A percentile compares a stretch with the other conserved stretches of the same genome.
phyloP scores from a whole-genome alignment of 1,140 invertebrate species.

The Philopotamus ludificatus region DNA sequence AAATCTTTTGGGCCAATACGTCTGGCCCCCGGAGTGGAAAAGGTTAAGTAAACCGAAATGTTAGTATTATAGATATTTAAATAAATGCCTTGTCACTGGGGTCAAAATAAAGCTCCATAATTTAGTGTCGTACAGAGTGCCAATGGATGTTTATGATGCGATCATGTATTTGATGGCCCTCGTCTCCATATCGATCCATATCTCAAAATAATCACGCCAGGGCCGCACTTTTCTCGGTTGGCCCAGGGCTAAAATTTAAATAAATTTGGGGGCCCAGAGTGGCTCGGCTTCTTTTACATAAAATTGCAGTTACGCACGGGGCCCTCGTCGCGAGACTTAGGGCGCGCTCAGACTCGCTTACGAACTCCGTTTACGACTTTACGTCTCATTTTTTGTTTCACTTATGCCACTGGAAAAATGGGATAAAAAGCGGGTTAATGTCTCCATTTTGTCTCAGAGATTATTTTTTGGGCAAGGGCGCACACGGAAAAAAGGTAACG shows the following conservation, averaged over 20 bases:
- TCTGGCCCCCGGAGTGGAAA: too few species aligned
- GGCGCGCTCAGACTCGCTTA: constrained; percentile 6
- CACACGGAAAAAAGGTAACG: not conserved
- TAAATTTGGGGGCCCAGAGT: not conserved
- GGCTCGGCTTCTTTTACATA: constrained; percentile 32
- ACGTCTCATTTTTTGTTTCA: constrained; percentile 24
- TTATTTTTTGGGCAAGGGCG: constrained; percentile 1
- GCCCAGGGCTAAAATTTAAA: constrained; percentile 1
- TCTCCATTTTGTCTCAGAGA: constrained; percentile 10
- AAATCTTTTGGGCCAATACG: too few species aligned
- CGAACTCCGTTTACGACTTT: constrained; percentile 24
- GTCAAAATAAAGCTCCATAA: not conserved
- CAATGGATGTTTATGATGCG: not conserved
- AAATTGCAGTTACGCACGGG: constrained; percentile 35
- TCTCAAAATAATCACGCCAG: not conserved
- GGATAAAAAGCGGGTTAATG: constrained; percentile 21
- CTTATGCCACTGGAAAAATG: constrained; percentile 16
- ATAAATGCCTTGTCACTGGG: not conserved
- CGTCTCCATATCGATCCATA: not conserved
- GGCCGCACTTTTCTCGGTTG: not conserved
- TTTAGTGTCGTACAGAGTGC: not conserved
- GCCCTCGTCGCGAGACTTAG: not conserved
- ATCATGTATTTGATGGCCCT: not conserved
- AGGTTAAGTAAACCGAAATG: too few species aligned
- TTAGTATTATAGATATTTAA: not conserved